A percentile compares a stretch with the other conserved stretches of the same genome.
Evolutionary conservation across 2,888 invertebrate species (phyloP).

Genomic region (Sminthurinus aureus): DNA sequence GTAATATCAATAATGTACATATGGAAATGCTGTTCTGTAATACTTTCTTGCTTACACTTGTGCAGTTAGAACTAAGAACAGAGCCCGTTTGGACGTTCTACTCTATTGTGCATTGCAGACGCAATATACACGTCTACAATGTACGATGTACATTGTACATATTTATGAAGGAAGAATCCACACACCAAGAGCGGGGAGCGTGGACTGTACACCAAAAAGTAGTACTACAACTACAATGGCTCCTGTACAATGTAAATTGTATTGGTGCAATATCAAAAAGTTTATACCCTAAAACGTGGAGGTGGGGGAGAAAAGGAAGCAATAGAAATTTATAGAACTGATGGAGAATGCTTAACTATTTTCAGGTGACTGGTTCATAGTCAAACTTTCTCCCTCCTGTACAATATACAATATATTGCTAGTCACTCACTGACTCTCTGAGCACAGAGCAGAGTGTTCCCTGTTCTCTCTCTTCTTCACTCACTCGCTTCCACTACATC

Average conservation of each 20-base stretch:
- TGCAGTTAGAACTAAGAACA: too few species aligned
- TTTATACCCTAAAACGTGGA: background rate
- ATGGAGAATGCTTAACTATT: conserved; percentile 20
- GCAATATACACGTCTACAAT: background rate
- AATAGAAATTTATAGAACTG: conserved; percentile 21
- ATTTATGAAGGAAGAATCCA: background rate
- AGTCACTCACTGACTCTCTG: background rate
- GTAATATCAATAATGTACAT: background rate
- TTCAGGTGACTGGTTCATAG: conserved; percentile 30
- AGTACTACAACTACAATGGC: background rate
- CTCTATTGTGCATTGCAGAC: background rate
- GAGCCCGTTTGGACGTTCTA: background rate
- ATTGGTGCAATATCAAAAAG: background rate
- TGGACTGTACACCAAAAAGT: too few species aligned
- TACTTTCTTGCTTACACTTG: background rate
- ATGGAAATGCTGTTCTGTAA: too few species aligned
- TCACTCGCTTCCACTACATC: background rate
- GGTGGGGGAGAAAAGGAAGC: background rate
- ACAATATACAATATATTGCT: conserved; percentile 3
- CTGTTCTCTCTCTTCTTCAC: background rate
- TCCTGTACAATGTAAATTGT: background rate
- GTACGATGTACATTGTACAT: background rate
- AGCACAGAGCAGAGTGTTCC: too few species aligned
- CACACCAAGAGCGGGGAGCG: background rate
- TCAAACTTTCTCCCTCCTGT: background rate